A percentile compares a stretch with the other conserved stretches of the same genome.
phyloP scores from a whole-genome alignment of 2,113 vertebrate genomes.

The Plecotus auritus region DNA sequence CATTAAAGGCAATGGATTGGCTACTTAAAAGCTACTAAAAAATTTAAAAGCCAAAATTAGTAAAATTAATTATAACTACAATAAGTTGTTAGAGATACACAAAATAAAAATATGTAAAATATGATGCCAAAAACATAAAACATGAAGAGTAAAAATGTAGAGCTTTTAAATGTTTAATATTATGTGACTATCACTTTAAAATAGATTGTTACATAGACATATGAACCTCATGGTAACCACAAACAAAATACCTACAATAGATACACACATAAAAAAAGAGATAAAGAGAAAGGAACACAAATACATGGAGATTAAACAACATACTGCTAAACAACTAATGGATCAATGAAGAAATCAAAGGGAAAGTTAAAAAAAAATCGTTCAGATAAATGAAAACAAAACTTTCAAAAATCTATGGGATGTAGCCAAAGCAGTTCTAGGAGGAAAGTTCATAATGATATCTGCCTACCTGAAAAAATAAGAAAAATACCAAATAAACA shows the following conservation, averaged over 20 bases:
- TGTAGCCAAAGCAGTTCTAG: neutral
- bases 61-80: neutral
- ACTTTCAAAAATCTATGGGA: neutral
- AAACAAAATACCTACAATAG: neutral
- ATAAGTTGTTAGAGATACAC: neutral
- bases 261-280: neutral
- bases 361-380: neutral
- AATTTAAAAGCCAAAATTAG: neutral
- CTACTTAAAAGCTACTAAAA: neutral
- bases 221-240: neutral
- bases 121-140: neutral
- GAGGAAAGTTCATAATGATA: neutral
- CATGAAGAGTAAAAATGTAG: neutral
- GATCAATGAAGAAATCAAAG: neutral
- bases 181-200: neutral
- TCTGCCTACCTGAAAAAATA: neutral
- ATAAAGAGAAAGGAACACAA: neutral
- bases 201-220: neutral
- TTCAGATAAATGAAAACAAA: neutral
- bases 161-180: neutral
- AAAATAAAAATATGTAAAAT: neutral
- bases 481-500: neutral
- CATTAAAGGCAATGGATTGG: neutral
- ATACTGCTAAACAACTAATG: neutral
- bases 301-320: neutral